phyloP scores from a whole-genome alignment of 2,113 vertebrate genomes.

The Crotophaga sulcirostris region DNA sequence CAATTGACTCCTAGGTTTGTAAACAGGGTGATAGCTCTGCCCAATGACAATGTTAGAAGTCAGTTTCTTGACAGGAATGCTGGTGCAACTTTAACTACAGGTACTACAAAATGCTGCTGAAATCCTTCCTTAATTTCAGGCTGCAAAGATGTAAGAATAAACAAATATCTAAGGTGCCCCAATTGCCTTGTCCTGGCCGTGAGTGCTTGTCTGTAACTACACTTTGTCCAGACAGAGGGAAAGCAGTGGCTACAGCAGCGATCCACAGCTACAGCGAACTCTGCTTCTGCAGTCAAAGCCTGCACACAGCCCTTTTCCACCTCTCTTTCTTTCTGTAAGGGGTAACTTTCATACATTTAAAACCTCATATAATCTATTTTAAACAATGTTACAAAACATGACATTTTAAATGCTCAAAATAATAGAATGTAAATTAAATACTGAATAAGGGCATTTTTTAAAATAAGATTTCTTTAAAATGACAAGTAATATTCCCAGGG shows the following conservation, averaged over 20 bases:
- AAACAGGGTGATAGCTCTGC: slow-evolving; percentile 20
- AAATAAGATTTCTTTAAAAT: not conserved
- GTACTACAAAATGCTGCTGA: not conserved
- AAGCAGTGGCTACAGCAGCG: not conserved
- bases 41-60: not conserved
- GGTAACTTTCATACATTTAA: not conserved
- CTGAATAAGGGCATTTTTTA: not conserved
- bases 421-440: not conserved
- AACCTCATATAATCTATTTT: not conserved
- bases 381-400: not conserved
- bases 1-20: slow-evolving; percentile 23
- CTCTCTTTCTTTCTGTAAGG: not conserved
- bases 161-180: not conserved
- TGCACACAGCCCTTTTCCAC: not conserved
- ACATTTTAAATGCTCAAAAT: not conserved
- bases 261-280: not conserved
- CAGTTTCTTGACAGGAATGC: slow-evolving; percentile 20
- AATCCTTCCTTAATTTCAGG: not conserved
- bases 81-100: slow-evolving; percentile 19
- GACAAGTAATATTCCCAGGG: not conserved
- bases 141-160: slow-evolving; percentile 1
- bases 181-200: not conserved
- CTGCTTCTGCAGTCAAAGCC: not conserved
- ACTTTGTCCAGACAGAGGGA: not conserved
- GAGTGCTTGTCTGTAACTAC: not conserved